phyloP scores from a whole-genome alignment of 2,888 invertebrate genomes.

The Clostera curtula region DNA sequence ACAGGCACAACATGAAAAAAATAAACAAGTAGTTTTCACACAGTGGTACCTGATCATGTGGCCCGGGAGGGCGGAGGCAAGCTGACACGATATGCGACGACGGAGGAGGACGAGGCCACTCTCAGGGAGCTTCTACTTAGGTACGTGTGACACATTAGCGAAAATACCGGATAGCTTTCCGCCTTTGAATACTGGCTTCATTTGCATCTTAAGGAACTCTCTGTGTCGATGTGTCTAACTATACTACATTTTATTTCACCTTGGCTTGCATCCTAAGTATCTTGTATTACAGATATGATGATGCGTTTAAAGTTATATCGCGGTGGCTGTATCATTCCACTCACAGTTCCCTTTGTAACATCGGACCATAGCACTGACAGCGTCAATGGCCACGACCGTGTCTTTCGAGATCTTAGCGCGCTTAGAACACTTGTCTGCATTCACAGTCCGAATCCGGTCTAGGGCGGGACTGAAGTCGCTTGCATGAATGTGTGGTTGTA shows the following conservation, averaged over 20 bases:
- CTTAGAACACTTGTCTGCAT: constrained; percentile 14
- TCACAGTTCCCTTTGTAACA: constrained; percentile 41
- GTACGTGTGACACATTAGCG: constrained; percentile 75
- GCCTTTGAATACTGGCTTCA: constrained; percentile 61
- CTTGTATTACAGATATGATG: constrained; percentile 65
- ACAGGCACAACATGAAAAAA: constrained; percentile 11
- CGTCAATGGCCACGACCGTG: constrained; percentile 53
- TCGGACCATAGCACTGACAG: constrained; percentile 51
- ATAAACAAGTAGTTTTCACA: constrained; percentile 65
- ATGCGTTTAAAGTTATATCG: constrained; percentile 37
- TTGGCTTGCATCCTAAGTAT: constrained; percentile 67
- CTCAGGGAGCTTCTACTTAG: constrained; percentile 96
- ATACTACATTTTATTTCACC: constrained; percentile 29
- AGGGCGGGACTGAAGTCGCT: constrained; percentile 28
- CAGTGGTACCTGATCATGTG: constrained; percentile 74
- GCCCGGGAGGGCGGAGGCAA: constrained; percentile 74
- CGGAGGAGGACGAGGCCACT: constrained; percentile 94
- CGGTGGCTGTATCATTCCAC: constrained; percentile 37
- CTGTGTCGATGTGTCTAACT: constrained; percentile 45
- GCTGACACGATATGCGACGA: constrained; percentile 87
- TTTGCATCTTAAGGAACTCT: constrained; percentile 45
- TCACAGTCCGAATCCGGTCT: constrained; percentile 19
- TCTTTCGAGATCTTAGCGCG: constrained; percentile 2
- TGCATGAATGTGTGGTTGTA: constrained; percentile 56
- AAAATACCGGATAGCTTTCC: constrained; percentile 50